Evolutionary conservation across 2,888 invertebrate species (phyloP), one percentile per base, ranked within the genome.

Genomic region (Scelioninae gen. 1): DNA sequence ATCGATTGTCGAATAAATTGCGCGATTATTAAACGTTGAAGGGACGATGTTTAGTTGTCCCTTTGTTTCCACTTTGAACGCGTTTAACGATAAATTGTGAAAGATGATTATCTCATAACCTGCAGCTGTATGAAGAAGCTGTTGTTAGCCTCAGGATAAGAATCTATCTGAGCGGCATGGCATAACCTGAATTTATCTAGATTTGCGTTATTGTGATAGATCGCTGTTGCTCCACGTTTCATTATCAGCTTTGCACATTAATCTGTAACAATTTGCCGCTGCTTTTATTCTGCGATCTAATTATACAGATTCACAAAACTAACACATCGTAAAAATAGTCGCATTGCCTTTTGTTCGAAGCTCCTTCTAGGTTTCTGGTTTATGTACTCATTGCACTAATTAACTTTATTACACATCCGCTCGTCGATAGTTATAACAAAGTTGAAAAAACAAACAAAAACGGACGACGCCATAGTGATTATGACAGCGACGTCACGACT

Each of bases 51-150:
- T n/a, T n/a, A n/a, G n/a, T n/a, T n/a, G n/a, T n/a, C n/a, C n/a
- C n/a, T n/a, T 74, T 74, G 76, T 76, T 76, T 76, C 53, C 60
- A 47, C 8, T 47, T 43, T 6, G 40, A 10, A 43, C 51, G 34
- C n/a, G 55, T 43, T 62, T 63, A 29, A 74, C 58, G 65, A 76
- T 76, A 68, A 66, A 60, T 68, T 68, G 56, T 53, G 68, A 66
- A 66, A 63, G 75, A 75, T 76, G 76, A 60, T 76, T 66, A 76
- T 76, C 76, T 40, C 31, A 45, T 76, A 76, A 76, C 68, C 76
- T 34, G 65, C 68, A 60, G 76, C 68, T 68, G 56, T 76, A 62
- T 68, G 58, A 68, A 76, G 76, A 76, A 76, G 76, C 76, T 76
- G 68, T 66, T 72, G 72, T 72, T 60, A 72, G 72, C 62, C 72